Evolutionary conservation across 1,140 invertebrate species (phyloP).

Genomic region (Nixonia krombeini): DNA sequence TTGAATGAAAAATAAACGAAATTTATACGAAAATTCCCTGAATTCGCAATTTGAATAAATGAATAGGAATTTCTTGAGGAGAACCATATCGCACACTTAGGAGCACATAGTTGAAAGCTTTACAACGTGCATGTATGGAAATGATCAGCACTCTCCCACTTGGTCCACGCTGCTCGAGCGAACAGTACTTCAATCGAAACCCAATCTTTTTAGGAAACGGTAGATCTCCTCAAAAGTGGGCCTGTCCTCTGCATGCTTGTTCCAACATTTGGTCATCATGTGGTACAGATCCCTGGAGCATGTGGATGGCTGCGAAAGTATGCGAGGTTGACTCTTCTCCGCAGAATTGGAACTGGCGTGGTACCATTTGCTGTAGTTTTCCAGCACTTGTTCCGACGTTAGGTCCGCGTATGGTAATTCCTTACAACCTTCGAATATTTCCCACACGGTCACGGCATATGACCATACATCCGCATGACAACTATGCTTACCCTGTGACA

Average conservation of each 20-base stretch:
- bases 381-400: conserved; percentile 82
- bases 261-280: conserved; percentile 85
- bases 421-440: conserved; percentile 81
- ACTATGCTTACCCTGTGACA: conserved; percentile 78
- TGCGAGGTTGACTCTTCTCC: conserved; percentile 57
- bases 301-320: conserved; percentile 71
- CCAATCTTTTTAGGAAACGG: conserved; percentile 81
- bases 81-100: neutral
- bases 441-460: conserved; percentile 85
- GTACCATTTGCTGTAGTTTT: conserved; percentile 81
- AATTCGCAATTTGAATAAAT: too few species aligned
- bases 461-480: conserved; percentile 85
- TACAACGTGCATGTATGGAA: conserved; percentile 4
- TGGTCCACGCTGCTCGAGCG: conserved; percentile 62
- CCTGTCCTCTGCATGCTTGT: conserved; percentile 75
- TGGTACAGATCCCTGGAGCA: conserved; percentile 80
- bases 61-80: too few species aligned
- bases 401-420: conserved; percentile 82
- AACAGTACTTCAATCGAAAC: conserved; percentile 70
- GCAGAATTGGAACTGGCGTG: conserved; percentile 68
- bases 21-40: too few species aligned
- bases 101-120: neutral
- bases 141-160: conserved; percentile 39
- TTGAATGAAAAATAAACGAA: too few species aligned
- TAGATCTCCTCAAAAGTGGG: conserved; percentile 83